Evolutionary conservation across 2,113 vertebrate genomes (phyloP), one percentile per base, ranked within the genome.

Genomic region (Clarias macrocephalus): DNA sequence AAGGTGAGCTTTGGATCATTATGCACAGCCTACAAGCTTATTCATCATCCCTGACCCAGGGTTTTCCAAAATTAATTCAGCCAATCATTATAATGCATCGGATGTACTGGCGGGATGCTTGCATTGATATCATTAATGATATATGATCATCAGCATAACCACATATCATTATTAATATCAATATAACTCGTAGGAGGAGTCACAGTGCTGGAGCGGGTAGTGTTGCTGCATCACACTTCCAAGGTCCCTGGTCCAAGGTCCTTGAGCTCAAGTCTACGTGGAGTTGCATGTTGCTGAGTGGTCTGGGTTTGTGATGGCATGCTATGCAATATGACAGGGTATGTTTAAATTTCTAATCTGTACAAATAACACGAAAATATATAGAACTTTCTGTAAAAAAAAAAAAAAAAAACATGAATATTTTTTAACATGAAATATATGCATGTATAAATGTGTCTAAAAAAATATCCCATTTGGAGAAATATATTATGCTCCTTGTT

Each of bases 121-220:
- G 30, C 76, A 80, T 80, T 30, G 16, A 80, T 80, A 80, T 30
- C 54, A 28, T 30, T 80, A 80, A 80, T 80, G n/a, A 80, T 80
- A 80, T 30, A 16, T 21, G n/a, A 80, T 57, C 52, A 57, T 80
- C n/a, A 57, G 42, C 81, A 66, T 54, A 66, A 83, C 42, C 13
- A 56, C 65, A 83, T 54, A 56, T 83, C n/a, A 83, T 68, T 83
- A 83, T 62, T 42, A 75, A 77, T 52, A 76, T 77, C 37, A 63
- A 54, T 65, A 54, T 54, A 30, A 25, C 9, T 52, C 25, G n/a
- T 42, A 62, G 1, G 28, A 18, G n/a, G 25, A 2, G 2, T 73
- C 18, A 73, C 3, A 0, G 48, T 54, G 42, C 12, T 80, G 54
- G 7, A 80, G n/a, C 54, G 5, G 25, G n/a, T 30, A 57, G 15